Percentiles rank a stretch among this genome's conserved stretches.
Evolutionary conservation across 2,888 invertebrate genomes (phyloP).

Genomic region (Drosophila anomalipes): DNA sequence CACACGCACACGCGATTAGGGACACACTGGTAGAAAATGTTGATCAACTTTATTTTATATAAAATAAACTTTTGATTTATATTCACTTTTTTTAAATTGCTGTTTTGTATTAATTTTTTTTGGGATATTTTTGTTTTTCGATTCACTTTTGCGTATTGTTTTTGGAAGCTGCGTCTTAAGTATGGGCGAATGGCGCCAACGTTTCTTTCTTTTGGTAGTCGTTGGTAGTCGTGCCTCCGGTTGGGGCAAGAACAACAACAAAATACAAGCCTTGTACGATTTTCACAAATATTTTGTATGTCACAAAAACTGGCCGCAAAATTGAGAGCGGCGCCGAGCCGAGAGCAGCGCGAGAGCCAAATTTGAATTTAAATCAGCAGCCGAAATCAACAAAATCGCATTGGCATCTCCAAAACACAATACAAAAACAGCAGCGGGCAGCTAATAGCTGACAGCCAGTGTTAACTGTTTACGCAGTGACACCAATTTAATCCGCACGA

Average conservation of each 20-base stretch:
- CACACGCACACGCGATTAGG: conserved; percentile 37
- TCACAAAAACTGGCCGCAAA: conserved; percentile 43
- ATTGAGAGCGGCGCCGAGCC: conserved; percentile 41
- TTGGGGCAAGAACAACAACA: conserved; percentile 7
- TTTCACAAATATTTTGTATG: conserved; percentile 57
- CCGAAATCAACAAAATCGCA: conserved; percentile 55
- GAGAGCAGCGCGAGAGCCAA: conserved; percentile 52
- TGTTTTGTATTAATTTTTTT: conserved; percentile 9
- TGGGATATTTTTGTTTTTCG: background rate
- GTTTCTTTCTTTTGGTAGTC: background rate
- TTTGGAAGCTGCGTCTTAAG: background rate
- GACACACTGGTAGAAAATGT: conserved; percentile 32
- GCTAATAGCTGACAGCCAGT: background rate
- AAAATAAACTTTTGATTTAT: conserved; percentile 6
- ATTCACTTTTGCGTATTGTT: background rate
- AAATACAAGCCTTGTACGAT: conserved; percentile 38
- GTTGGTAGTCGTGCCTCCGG: conserved; percentile 5
- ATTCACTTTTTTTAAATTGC: conserved; percentile 8
- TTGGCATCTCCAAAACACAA: conserved; percentile 32
- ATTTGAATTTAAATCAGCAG: conserved; percentile 51
- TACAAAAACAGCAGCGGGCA: background rate
- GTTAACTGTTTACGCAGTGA: background rate
- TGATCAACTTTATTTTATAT: background rate
- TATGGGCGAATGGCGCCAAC: conserved; percentile 5
- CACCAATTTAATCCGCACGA: conserved; percentile 1